These are phyloP conservation scores for Coelopa frigida DNA, from an alignment of 1,140 invertebrate species.

Conservation along the genomic window DNA sequence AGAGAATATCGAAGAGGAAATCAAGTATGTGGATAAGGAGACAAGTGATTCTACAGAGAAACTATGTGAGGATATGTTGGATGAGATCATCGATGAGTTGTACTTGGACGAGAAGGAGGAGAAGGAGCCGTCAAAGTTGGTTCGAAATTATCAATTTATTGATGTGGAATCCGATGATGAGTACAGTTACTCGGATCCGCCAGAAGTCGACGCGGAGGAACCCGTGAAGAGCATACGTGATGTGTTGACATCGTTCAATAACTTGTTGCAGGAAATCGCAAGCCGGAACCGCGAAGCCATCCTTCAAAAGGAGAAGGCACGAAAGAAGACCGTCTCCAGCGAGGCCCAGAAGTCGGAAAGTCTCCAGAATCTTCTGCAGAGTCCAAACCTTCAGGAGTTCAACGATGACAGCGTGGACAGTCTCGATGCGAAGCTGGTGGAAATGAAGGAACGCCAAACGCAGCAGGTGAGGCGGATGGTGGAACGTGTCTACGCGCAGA, in stretches of 20 bases:
- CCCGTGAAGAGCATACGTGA: conserved; percentile 1
- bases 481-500: conserved; percentile 23
- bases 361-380: conserved; percentile 15
- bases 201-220: not conserved
- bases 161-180: conserved; percentile 32
- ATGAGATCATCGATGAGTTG: conserved; percentile 23
- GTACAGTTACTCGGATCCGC: conserved; percentile 18
- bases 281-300: not conserved
- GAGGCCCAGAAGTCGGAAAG: not conserved
- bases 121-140: conserved; percentile 13
- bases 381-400: conserved; percentile 12
- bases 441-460: conserved; percentile 14
- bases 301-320: not conserved
- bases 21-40: not conserved
- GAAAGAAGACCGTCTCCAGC: not conserved
- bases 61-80: conserved; percentile 15
- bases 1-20: conserved; percentile 2
- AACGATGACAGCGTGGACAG: conserved; percentile 18
- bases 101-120: conserved; percentile 6
- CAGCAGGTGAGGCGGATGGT: conserved; percentile 17
- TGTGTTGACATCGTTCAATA: conserved; percentile 5
- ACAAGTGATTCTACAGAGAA: not conserved
- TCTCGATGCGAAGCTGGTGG: conserved; percentile 17
- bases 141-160: conserved; percentile 25
- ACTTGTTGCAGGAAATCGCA: not conserved